Evolutionary conservation across 2,888 invertebrate genomes (phyloP).

Genomic region (Sarcophaga subvicina): DNA sequence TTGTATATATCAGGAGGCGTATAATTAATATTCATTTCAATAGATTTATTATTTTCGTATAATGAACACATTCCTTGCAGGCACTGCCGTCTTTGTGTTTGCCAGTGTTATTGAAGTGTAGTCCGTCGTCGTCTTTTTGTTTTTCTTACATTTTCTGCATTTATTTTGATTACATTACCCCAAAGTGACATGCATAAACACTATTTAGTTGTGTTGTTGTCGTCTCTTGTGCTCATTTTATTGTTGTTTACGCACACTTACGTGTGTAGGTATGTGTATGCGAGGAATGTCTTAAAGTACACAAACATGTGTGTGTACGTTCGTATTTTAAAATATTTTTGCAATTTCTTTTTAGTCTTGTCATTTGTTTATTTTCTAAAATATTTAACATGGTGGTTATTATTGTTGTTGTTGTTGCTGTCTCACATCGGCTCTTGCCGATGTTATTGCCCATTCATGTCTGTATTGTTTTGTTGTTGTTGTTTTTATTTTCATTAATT

Average conservation of each 20-base stretch:
- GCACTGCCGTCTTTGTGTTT: not conserved
- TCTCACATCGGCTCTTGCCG: not conserved
- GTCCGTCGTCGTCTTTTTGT: not conserved
- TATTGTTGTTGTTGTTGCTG: not conserved
- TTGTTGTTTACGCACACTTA: conserved; percentile 8
- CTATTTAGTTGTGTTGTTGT: conserved; percentile 30
- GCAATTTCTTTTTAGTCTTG: conserved; percentile 46
- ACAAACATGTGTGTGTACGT: not conserved
- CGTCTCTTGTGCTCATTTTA: conserved; percentile 1
- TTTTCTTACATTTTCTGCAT: conserved; percentile 42
- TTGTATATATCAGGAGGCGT: too few relatives aligned
- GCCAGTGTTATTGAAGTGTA: not conserved
- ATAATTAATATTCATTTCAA: too few relatives aligned
- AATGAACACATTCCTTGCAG: not conserved
- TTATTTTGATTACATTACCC: conserved; percentile 72
- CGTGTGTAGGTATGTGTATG: not conserved
- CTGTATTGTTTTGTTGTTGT: conserved; percentile 41
- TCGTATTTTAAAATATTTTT: conserved; percentile 13
- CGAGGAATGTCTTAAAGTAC: not conserved
- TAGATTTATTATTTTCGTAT: not conserved
- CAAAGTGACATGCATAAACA: conserved; percentile 22
- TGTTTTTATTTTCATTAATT: conserved; percentile 21
- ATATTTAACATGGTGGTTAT: conserved; percentile 33
- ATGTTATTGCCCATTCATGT: conserved; percentile 41
- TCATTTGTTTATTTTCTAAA: conserved; percentile 61